Evolutionary conservation across 2,113 vertebrate genomes (phyloP).

Genomic region (Cynocephalus volans): DNA sequence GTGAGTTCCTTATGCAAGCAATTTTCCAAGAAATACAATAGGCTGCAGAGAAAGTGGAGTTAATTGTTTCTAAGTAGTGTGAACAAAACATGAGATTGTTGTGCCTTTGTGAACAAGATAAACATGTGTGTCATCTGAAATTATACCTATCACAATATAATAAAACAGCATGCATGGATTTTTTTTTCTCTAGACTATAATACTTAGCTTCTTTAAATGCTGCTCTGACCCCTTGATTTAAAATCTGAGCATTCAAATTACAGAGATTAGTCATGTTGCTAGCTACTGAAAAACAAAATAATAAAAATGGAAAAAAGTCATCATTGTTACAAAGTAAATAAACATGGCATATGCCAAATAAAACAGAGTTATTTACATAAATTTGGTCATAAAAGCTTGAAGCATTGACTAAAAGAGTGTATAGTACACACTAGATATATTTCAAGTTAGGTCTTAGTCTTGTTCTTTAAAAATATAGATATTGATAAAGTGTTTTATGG

Average conservation of each 20-base stretch:
- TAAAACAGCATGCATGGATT: not conserved
- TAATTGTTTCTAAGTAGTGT: slow-evolving; percentile 64
- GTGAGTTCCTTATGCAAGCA: slow-evolving; percentile 52
- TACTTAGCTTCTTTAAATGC: slow-evolving; percentile 54
- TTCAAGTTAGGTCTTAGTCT: not conserved
- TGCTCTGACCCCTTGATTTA: slow-evolving; percentile 48
- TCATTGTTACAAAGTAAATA: slow-evolving; percentile 52
- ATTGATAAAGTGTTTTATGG: slow-evolving; percentile 6
- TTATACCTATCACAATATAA: slow-evolving; percentile 65
- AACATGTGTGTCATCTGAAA: slow-evolving; percentile 43
- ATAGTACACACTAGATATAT: not conserved
- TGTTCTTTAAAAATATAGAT: not conserved
- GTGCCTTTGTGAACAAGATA: slow-evolving; percentile 62
- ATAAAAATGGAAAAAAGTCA: not conserved
- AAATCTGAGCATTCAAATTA: slow-evolving; percentile 50
- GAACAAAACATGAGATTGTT: slow-evolving; percentile 52
- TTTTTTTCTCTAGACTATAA: not conserved
- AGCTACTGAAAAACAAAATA: slow-evolving; percentile 49
- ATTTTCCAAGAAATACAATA: slow-evolving; percentile 64
- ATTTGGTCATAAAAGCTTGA: slow-evolving; percentile 44
- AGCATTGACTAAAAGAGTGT: not conserved
- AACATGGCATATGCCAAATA: not conserved
- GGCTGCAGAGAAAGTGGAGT: not conserved
- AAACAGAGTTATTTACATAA: slow-evolving; percentile 27
- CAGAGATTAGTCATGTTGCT: not conserved